phyloP scores from a whole-genome alignment of 2,797 vertebrate genomes.

The Tiaroga cobitis region DNA sequence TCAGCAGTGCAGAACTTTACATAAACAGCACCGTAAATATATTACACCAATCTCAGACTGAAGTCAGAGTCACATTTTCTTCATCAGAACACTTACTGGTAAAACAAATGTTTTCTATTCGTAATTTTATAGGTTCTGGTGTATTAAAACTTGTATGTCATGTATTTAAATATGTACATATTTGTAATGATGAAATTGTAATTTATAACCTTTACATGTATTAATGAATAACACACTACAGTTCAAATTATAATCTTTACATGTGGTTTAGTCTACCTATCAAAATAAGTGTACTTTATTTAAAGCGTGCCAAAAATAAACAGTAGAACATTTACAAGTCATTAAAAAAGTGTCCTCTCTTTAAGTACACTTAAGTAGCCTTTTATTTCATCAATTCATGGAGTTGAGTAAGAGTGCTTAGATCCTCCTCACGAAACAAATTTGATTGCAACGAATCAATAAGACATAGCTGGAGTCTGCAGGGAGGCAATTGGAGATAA shows the following conservation, averaged over 20 bases:
- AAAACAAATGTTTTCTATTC: not conserved
- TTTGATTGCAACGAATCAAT: constrained; percentile 35
- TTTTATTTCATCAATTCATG: not conserved
- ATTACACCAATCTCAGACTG: not conserved
- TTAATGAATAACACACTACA: not conserved
- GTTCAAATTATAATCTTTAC: not conserved
- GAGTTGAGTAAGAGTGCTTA: not conserved
- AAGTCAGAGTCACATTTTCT: constrained; percentile 10
- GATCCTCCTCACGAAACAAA: constrained; percentile 1
- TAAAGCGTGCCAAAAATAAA: not conserved
- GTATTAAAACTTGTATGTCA: not conserved
- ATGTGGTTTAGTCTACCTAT: not conserved
- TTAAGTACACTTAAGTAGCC: not conserved
- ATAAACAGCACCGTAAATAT: constrained; percentile 31
- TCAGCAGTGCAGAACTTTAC: constrained; percentile 26
- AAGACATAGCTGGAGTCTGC: constrained; percentile 34
- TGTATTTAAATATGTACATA: not conserved
- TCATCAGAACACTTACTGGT: not conserved
- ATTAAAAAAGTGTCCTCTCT: not conserved
- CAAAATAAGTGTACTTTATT: not conserved
- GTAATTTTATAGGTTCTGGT: not conserved
- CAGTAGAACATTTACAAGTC: not conserved
- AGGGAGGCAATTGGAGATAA: constrained; percentile 9
- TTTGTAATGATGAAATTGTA: not conserved
- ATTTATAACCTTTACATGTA: not conserved